Conservation (phyloP, 2,113 vertebrate genomes). For the Tilapia sparmanii region DNA sequence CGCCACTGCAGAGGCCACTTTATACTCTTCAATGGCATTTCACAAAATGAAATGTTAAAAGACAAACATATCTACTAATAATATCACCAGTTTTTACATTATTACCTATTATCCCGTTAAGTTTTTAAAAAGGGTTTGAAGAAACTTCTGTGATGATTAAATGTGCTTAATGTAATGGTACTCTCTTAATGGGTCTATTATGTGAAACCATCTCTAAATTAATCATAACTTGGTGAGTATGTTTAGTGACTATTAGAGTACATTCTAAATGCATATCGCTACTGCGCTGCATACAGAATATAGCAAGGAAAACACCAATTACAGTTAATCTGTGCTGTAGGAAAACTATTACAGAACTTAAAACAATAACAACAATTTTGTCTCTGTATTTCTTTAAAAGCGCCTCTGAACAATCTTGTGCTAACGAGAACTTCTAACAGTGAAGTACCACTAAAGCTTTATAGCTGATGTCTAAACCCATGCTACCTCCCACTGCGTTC, state of each 20-base stretch:
- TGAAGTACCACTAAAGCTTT: constrained; percentile 1
- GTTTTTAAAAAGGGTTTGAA: not conserved
- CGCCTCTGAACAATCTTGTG: not conserved
- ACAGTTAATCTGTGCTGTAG: not conserved
- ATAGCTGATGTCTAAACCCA: constrained; percentile 27
- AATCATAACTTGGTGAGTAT: not conserved
- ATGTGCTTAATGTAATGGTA: not conserved
- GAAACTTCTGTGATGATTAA: not conserved
- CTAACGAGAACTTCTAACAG: constrained; percentile 2
- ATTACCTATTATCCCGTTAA: not conserved
- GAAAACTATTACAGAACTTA: not conserved
- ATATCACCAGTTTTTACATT: not conserved
- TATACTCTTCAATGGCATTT: not conserved
- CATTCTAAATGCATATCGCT: not conserved
- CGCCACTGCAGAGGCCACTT: not conserved
- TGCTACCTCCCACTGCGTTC: constrained; percentile 37
- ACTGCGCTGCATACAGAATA: not conserved
- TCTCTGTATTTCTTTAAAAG: not conserved
- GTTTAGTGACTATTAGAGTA: not conserved
- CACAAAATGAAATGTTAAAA: not conserved
- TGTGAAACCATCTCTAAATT: not conserved
- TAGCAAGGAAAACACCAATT: not conserved
- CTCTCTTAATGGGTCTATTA: not conserved
- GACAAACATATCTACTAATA: not conserved
- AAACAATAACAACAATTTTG: not conserved